Evolutionary conservation across 2,888 invertebrate genomes (phyloP).

Genomic region (Limenitis camilla): DNA sequence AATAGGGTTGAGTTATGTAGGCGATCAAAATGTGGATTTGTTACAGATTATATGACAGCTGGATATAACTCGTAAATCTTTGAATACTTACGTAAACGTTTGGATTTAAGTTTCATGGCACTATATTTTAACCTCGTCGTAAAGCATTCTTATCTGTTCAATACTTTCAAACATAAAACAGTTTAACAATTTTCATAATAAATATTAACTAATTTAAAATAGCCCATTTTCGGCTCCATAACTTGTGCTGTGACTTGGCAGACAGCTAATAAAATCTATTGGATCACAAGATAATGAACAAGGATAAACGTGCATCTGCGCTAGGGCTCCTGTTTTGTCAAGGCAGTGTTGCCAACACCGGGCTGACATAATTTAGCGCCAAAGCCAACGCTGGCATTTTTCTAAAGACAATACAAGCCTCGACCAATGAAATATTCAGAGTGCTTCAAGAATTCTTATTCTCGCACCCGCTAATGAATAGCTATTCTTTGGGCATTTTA

Average conservation of each 20-base stretch:
- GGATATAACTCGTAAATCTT: constrained; percentile 10
- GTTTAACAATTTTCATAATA: constrained; percentile 24
- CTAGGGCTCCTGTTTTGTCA: constrained; percentile 38
- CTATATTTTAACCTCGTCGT: constrained; percentile 11
- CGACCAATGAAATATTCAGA: constrained; percentile 67
- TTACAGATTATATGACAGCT: constrained; percentile 2
- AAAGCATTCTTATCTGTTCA: constrained; percentile 19
- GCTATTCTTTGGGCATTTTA: constrained; percentile 74
- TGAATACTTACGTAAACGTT: constrained; percentile 9
- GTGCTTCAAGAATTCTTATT: constrained; percentile 71
- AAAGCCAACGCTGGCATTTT: constrained; percentile 57
- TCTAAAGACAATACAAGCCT: constrained; percentile 70
- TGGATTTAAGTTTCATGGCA: constrained; percentile 18
- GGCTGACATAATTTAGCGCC: constrained; percentile 64
- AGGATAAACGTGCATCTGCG: constrained; percentile 41
- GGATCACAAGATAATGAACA: constrained; percentile 53
- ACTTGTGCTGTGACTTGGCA: constrained; percentile 32
- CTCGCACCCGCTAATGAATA: constrained; percentile 75
- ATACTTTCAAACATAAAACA: constrained; percentile 14
- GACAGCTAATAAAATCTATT: constrained; percentile 45
- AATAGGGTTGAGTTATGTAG: not conserved
- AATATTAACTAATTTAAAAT: constrained; percentile 28
- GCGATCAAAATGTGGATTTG: not conserved
- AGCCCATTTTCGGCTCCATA: constrained; percentile 26
- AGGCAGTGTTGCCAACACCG: constrained; percentile 43